phyloP scores from a whole-genome alignment of 2,888 invertebrate species.

The Pristionchus entomophagus region DNA sequence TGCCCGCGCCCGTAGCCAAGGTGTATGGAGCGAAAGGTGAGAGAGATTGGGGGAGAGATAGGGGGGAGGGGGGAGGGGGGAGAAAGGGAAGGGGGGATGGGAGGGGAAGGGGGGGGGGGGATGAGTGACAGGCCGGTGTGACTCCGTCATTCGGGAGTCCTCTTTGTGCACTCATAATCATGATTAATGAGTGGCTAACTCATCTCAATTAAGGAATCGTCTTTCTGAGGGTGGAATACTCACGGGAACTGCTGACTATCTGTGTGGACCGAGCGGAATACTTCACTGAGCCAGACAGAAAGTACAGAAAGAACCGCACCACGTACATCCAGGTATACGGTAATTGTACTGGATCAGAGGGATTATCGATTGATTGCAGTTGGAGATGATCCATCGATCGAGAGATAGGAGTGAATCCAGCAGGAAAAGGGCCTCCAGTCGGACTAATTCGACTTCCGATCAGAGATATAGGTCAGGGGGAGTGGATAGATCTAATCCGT shows the following conservation, averaged over 20 bases:
- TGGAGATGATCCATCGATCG: slow-evolving; percentile 22
- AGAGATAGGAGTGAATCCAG: neutral
- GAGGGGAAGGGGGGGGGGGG: neutral
- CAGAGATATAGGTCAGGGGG: neutral
- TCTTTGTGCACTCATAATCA: neutral
- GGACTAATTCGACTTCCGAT: neutral
- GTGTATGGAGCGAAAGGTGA: slow-evolving; percentile 28
- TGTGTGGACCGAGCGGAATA: neutral
- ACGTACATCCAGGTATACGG: slow-evolving; percentile 25
- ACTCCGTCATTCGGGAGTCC: too few relatives aligned
- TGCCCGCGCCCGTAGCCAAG: neutral
- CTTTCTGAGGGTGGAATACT: neutral
- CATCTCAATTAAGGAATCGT: slow-evolving; percentile 25
- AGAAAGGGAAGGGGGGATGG: too few relatives aligned
- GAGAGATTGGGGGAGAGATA: neutral
- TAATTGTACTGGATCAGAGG: neutral
- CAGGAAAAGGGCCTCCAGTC: neutral
- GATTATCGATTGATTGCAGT: neutral
- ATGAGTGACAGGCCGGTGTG: neutral
- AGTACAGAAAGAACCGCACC: neutral
- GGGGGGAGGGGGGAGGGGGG: neutral
- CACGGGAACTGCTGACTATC: neutral
- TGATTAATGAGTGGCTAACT: neutral
- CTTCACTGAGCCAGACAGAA: neutral
- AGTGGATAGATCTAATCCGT: slow-evolving; percentile 1